Evolutionary conservation across 2,113 vertebrate species (phyloP), one percentile per base, ranked within the genome.

Genomic region (Gorsachius goisagi): DNA sequence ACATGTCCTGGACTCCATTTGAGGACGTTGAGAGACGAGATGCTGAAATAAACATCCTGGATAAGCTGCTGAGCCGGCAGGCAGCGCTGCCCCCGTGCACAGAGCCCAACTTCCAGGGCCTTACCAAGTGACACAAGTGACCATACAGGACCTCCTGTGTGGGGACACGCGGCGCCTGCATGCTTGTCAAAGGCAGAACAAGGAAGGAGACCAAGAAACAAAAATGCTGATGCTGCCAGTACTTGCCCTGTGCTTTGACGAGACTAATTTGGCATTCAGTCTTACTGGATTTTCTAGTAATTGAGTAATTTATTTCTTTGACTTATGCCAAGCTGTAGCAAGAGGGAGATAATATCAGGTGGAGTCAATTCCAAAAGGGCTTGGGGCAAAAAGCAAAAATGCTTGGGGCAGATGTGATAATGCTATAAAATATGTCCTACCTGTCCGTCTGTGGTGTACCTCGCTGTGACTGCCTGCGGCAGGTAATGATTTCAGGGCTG

Each of bases 1-100:
- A 99, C 97, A 98, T 99, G 98, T 99, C 99, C 44, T 99, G 99
- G 99, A 99, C 99, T 37, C 99, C 99, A 0, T 85, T 97, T 15
- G 98, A 99, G 14, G 97, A 99, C 32, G 97, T 99, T 24, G 98
- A 98, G 93, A 98, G 98, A 89, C 98, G 98, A 81, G 99, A 99
- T 26, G 96, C 98, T 45, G 98, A 99, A 97, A 95, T 98, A 3
- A 88, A 97, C 90, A 89, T 98, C 71, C 97, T 99, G 97, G 98
- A 98, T 88, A 99, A 99, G 95, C 96, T 99, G 32, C 93, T 99
- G 64, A 99, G 94, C 97, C 98, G 97, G 19, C 98, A 99, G 76
- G 88, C 97, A 9, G 95, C 98, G 2, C 93, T 99, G 39, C 98
- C 99, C 1, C 63, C 92, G 0, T 94, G 73, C 74, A 85, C 85